These are phyloP conservation scores for Origma solitaria DNA, from an alignment of 2,113 vertebrate species.

Conservation along the genomic window DNA sequence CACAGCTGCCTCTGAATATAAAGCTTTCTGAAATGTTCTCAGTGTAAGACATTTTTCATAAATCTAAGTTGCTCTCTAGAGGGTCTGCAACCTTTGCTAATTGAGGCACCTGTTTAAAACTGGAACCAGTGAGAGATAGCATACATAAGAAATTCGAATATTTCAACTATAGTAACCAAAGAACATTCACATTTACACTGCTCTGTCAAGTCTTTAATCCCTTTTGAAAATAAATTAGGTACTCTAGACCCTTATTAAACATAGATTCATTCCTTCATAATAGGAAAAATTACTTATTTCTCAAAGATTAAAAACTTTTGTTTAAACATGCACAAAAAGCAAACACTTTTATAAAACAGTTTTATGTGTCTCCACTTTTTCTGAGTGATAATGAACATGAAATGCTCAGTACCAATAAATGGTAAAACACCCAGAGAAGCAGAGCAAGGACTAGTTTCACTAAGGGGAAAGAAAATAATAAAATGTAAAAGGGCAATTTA, in stretches of 20 bases:
- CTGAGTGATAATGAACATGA: background rate
- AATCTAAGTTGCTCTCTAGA: background rate
- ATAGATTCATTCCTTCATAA: background rate
- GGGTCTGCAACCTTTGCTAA: background rate
- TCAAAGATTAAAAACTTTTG: background rate
- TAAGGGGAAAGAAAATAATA: background rate
- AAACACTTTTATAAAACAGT: background rate
- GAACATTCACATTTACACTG: background rate
- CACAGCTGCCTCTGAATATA: constrained; percentile 11
- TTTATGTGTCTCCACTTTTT: background rate
- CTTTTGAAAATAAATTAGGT: background rate
- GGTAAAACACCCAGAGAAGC: background rate
- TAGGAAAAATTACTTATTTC: background rate
- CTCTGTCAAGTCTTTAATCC: background rate
- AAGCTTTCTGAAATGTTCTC: background rate
- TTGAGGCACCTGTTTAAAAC: background rate
- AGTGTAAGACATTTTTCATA: background rate
- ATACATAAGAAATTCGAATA: background rate
- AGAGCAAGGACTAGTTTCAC: background rate
- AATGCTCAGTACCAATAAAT: background rate
- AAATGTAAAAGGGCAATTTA: background rate
- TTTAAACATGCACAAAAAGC: accelerated
- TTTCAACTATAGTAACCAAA: background rate
- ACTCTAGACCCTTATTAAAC: background rate
- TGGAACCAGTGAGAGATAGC: background rate